Conservation (phyloP, 2,113 vertebrate genomes). For the Platichthys flesus region DNA sequence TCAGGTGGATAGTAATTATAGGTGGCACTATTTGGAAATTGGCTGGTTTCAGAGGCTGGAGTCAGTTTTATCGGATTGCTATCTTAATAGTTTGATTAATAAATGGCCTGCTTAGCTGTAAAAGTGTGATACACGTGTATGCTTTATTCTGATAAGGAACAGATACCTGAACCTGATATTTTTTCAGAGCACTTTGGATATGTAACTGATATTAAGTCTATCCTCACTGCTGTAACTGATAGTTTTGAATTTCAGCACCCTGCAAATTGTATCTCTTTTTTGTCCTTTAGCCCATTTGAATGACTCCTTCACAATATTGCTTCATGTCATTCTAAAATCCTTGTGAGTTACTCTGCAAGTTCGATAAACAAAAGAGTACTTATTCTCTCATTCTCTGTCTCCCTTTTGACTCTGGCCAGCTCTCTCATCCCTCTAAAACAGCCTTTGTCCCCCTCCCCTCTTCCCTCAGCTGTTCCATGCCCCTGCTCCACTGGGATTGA, state of each 20-base stretch:
- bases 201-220: constrained; percentile 19
- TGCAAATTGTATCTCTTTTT: constrained; percentile 4
- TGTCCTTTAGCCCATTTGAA: background rate
- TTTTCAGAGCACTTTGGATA: constrained; percentile 22
- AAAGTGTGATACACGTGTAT: background rate
- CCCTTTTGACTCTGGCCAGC: constrained; percentile 6
- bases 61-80: constrained; percentile 30
- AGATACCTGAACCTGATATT: constrained; percentile 16
- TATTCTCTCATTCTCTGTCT: constrained; percentile 4
- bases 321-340: background rate
- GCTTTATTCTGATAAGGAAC: constrained; percentile 33
- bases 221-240: background rate
- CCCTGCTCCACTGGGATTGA: constrained; percentile 81
- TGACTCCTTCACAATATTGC: background rate
- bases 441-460: constrained; percentile 46
- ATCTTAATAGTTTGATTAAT: constrained; percentile 55
- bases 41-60: background rate
- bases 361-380: background rate
- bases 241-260: constrained; percentile 15
- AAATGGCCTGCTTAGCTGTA: constrained; percentile 33
- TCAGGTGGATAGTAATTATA: constrained; percentile 20
- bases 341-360: background rate
- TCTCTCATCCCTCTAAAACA: constrained; percentile 50
- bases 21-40: constrained; percentile 22
- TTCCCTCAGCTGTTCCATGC: constrained; percentile 82